phyloP scores from a whole-genome alignment of 2,113 vertebrate species.

The Herpetotheres cachinnans region DNA sequence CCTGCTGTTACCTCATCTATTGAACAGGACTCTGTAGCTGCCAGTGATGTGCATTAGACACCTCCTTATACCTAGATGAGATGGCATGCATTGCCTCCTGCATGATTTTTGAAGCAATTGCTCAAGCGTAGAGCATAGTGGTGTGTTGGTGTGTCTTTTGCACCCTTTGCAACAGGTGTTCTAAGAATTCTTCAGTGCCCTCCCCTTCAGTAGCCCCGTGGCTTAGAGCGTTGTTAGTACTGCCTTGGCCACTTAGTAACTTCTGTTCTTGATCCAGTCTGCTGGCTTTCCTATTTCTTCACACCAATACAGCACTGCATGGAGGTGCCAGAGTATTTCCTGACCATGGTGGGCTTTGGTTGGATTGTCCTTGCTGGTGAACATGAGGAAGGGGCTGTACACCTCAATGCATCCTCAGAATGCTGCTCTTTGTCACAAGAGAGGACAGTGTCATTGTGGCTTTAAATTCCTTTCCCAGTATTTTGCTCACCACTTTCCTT shows the following conservation, averaged over 20 bases:
- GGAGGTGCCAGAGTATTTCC: background rate
- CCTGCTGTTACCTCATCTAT: rapidly evolving
- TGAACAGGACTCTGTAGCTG: background rate
- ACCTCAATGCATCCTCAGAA: background rate
- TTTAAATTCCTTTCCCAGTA: background rate
- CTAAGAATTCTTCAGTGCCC: background rate
- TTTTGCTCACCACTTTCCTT: background rate
- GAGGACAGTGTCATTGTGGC: background rate
- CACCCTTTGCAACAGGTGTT: background rate
- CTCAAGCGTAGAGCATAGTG: background rate
- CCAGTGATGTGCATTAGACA: background rate
- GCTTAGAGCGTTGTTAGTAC: background rate
- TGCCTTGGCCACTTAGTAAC: background rate
- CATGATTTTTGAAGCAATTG: background rate
- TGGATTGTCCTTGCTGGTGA: background rate
- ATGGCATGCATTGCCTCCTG: background rate
- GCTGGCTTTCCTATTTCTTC: background rate
- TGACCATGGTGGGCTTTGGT: background rate
- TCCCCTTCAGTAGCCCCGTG: background rate
- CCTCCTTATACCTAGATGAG: background rate
- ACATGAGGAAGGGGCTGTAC: rapidly evolving
- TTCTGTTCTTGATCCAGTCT: background rate
- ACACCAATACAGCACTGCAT: rapidly evolving
- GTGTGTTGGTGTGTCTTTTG: background rate
- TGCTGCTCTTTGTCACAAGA: background rate